Evolutionary conservation across 2,797 vertebrate species (phyloP).

Genomic region (Phyllotis vaccarum): DNA sequence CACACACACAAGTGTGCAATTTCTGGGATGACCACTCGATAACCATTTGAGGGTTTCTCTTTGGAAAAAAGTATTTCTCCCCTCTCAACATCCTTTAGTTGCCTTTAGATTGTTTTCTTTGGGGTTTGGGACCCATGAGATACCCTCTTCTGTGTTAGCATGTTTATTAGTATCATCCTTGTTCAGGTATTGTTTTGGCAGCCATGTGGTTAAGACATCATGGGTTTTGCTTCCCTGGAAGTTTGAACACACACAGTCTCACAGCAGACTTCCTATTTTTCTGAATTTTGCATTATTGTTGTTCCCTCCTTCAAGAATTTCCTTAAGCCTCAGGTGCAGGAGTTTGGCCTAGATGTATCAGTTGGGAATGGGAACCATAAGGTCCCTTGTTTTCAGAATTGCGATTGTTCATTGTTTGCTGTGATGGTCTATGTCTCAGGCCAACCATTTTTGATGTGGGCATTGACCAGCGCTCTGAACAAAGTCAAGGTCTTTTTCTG

Average conservation of each 20-base stretch:
- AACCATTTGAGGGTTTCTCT: background rate
- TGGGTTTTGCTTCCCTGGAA: background rate
- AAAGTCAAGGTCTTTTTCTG: background rate
- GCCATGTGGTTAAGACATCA: background rate
- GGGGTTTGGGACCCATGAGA: background rate
- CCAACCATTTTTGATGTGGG: background rate
- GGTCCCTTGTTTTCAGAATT: background rate
- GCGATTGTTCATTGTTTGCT: background rate
- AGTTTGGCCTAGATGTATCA: background rate
- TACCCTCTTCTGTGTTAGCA: no score
- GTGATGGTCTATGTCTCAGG: background rate
- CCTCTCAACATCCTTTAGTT: background rate
- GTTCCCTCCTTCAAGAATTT: background rate
- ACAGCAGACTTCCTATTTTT: background rate
- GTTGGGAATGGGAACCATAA: background rate
- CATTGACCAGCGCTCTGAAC: background rate
- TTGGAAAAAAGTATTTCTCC: background rate
- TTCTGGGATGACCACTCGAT: background rate
- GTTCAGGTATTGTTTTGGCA: background rate
- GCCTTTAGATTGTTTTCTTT: background rate
- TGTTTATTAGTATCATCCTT: background rate
- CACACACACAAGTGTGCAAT: no score
- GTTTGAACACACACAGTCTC: background rate
- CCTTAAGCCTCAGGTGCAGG: background rate
- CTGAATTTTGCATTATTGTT: background rate